Conservation (phyloP, 2,888 invertebrate genomes). For the Allygus modestus region DNA sequence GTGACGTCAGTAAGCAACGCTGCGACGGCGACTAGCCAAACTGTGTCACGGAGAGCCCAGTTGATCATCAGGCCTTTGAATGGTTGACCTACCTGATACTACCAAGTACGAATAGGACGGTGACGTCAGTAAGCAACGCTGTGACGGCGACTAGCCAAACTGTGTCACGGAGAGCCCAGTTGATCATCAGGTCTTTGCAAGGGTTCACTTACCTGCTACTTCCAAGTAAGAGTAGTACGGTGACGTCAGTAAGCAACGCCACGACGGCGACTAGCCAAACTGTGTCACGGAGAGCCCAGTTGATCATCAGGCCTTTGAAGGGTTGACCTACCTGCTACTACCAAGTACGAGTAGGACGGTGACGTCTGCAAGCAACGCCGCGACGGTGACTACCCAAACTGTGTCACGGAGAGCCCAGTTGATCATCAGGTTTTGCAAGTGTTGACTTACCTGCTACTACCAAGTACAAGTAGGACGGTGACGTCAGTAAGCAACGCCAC, state of each 20-base stretch:
- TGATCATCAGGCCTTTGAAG: too few species aligned
- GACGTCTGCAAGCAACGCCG: constrained; percentile 80
- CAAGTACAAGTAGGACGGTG: constrained; percentile 80
- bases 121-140: too few species aligned
- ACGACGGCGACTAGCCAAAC: constrained; percentile 81
- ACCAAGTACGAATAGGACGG: too few species aligned
- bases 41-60: too few species aligned
- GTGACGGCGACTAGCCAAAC: too few species aligned
- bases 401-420: constrained; percentile 78
- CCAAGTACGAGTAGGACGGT: constrained; percentile 80
- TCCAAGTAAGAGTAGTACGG: constrained; percentile 79
- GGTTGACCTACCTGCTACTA: neutral
- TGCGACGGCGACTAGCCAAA: too few species aligned
- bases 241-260: constrained; percentile 80
- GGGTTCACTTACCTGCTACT: too few species aligned
- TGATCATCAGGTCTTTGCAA: too few species aligned
- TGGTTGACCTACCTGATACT: too few species aligned
- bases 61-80: too few species aligned
- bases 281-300: constrained; percentile 77
- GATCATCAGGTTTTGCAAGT: constrained; percentile 82
- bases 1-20: too few species aligned
- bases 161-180: too few species aligned
- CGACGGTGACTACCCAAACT: constrained; percentile 80
- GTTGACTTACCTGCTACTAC: constrained; percentile 72
- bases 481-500: constrained; percentile 80